Conservation (phyloP, 2,888 invertebrate species). For the Piscicola geometra region DNA sequence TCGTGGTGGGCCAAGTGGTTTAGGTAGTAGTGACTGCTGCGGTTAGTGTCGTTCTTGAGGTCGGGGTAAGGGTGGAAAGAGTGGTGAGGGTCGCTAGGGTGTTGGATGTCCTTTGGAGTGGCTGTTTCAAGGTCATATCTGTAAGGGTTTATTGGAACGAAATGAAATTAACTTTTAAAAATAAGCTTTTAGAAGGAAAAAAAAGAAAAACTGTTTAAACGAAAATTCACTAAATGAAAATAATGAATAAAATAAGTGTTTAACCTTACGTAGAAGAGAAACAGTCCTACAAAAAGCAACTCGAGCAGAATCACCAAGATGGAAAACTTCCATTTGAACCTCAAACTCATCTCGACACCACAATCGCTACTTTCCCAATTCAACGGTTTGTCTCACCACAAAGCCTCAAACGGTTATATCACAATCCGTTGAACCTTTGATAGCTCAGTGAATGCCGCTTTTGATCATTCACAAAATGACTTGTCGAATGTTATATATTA, state of each 20-base stretch:
- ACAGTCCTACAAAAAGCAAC: slow-evolving; percentile 38
- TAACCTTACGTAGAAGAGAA: slow-evolving; percentile 39
- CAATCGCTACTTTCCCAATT: no score
- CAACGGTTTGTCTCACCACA: no score
- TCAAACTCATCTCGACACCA: neutral
- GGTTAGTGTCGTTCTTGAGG: neutral
- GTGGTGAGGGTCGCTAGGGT: neutral
- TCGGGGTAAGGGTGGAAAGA: neutral
- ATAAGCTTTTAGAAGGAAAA: no score
- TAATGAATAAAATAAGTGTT: no score
- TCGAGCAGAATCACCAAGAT: slow-evolving; percentile 31
- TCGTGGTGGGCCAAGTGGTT: no score
- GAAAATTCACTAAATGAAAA: no score
- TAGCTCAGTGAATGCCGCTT: no score
- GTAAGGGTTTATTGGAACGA: neutral
- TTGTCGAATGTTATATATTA: no score
- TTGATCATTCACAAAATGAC: no score
- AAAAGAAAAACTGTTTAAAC: neutral
- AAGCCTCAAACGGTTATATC: no score
- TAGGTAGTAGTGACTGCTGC: neutral
- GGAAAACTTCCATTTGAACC: slow-evolving; percentile 11
- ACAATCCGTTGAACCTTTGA: no score
- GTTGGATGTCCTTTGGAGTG: neutral
- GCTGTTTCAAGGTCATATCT: slow-evolving; percentile 6
- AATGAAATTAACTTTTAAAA: no score